phyloP scores from a whole-genome alignment of 2,888 invertebrate species.

The Tipula confusa region DNA sequence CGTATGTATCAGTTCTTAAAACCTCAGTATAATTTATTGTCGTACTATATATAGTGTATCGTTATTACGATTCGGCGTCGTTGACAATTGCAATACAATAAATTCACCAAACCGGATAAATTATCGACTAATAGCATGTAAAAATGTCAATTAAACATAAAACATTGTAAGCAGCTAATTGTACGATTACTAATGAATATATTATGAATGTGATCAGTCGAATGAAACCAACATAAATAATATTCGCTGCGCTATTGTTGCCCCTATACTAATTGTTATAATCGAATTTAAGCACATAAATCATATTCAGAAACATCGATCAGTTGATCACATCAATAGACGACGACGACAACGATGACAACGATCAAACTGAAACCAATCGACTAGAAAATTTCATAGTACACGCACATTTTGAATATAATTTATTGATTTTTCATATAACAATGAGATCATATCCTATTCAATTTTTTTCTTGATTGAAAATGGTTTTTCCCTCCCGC shows the following conservation, averaged over 20 bases:
- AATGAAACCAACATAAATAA: background rate
- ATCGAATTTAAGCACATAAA: background rate
- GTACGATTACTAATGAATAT: background rate
- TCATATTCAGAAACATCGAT: background rate
- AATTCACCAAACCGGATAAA: background rate
- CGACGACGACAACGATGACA: too few relatives aligned
- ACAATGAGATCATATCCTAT: background rate
- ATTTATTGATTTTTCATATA: constrained; percentile 1
- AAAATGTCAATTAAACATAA: background rate
- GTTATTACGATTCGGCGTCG: background rate
- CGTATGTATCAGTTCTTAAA: background rate
- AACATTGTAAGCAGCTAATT: background rate
- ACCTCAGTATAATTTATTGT: background rate
- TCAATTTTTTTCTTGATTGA: constrained; percentile 8
- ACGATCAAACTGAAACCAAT: background rate
- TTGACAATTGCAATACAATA: background rate
- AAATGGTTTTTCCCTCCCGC: background rate
- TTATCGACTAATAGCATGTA: background rate
- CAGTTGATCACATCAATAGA: background rate
- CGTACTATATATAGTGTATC: background rate
- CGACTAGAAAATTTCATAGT: background rate
- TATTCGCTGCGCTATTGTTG: background rate
- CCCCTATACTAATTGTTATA: background rate
- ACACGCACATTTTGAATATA: background rate
- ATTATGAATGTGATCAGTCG: background rate